Evolutionary conservation across 2,797 vertebrate genomes (phyloP).

Genomic region (Simalia tracyae): DNA sequence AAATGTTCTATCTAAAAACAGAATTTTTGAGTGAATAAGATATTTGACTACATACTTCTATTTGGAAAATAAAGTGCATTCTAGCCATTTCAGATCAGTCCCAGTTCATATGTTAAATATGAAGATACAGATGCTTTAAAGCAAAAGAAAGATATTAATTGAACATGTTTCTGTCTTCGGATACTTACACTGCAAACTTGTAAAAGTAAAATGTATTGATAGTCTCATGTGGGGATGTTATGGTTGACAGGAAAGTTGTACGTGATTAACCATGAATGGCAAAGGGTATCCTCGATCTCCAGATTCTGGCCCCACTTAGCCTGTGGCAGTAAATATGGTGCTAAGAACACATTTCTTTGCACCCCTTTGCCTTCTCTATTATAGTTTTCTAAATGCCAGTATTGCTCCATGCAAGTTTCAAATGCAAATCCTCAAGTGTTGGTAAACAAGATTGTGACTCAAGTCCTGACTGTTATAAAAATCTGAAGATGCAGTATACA

Average conservation of each 20-base stretch:
- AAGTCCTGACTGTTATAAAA: slow-evolving; percentile 37
- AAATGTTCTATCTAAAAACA: background rate
- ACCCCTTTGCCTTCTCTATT: background rate
- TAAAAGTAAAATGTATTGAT: rapidly evolving
- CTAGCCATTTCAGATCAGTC: slow-evolving; percentile 13
- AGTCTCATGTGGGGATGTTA: rapidly evolving
- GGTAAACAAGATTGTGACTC: slow-evolving; percentile 26
- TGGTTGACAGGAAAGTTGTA: background rate
- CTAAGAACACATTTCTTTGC: background rate
- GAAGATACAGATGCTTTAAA: slow-evolving; percentile 4
- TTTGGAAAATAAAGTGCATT: slow-evolving; percentile 7
- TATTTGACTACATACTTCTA: background rate
- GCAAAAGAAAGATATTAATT: slow-evolving; percentile 4
- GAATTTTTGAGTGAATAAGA: background rate
- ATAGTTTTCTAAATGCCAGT: slow-evolving; percentile 6
- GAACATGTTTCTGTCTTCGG: rapidly evolving
- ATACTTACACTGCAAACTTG: rapidly evolving
- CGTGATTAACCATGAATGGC: background rate
- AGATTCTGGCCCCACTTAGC: background rate
- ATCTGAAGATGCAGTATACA: slow-evolving; percentile 53
- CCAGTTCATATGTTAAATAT: background rate
- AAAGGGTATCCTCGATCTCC: rapidly evolving
- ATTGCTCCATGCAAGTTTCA: background rate
- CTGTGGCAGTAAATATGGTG: rapidly evolving
- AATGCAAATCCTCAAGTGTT: slow-evolving; percentile 28